Conservation (phyloP, 2,113 vertebrate genomes). For the Typhlomys cinereus region DNA sequence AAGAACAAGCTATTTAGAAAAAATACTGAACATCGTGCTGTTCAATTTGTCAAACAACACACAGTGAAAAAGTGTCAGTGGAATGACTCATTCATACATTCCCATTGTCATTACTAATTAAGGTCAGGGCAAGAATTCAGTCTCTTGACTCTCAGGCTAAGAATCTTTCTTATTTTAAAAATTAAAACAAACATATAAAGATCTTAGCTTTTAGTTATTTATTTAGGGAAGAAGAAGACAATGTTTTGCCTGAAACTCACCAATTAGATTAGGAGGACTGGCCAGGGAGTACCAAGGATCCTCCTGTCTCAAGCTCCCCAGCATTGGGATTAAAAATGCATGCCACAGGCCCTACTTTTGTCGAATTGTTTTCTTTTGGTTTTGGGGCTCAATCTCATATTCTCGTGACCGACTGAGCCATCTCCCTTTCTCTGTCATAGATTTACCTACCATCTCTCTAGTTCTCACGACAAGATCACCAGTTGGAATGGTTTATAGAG, state of each 20-base stretch:
- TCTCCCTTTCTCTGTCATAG: background rate
- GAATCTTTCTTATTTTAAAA: background rate
- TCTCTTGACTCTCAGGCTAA: background rate
- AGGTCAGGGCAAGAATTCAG: background rate
- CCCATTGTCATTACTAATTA: background rate
- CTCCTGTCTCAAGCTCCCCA: background rate
- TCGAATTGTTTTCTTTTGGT: too few relatives aligned
- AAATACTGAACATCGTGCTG: background rate
- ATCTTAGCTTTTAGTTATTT: background rate
- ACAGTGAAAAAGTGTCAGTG: background rate
- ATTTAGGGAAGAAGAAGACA: background rate
- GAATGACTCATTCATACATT: background rate
- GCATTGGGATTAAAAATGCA: background rate
- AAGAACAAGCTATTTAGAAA: background rate
- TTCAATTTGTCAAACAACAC: background rate
- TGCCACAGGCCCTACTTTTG: background rate
- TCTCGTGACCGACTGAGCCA: background rate
- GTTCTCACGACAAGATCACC: background rate
- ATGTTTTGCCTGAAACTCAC: background rate
- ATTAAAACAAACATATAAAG: background rate
- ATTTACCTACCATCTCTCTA: background rate
- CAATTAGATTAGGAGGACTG: background rate
- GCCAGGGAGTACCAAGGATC: background rate
- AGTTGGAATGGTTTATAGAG: background rate
- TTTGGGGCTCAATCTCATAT: background rate